phyloP scores from a whole-genome alignment of 2,888 invertebrate species.

The Teleogryllus oceanicus region DNA sequence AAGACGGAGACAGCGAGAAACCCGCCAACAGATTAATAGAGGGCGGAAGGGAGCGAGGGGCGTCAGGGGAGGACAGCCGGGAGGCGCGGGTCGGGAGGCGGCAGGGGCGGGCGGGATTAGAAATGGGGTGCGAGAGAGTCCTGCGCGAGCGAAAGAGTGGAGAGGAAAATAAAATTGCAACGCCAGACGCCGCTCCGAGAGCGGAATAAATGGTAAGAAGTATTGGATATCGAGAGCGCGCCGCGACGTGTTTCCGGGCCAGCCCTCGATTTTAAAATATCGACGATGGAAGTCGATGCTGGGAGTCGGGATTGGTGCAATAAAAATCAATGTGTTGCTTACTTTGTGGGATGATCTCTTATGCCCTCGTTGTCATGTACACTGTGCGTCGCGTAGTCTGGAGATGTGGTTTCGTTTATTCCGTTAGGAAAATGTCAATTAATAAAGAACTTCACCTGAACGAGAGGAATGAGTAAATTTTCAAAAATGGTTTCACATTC shows the following conservation, averaged over 20 bases:
- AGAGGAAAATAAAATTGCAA: slow-evolving; percentile 27
- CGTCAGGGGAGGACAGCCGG: too few species aligned
- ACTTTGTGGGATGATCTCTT: too few species aligned
- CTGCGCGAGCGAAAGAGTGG: not conserved
- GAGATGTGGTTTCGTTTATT: too few species aligned
- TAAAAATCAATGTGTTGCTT: not conserved
- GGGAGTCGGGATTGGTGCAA: not conserved
- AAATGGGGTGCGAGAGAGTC: too few species aligned
- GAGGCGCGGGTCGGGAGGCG: too few species aligned
- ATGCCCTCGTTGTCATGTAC: too few species aligned
- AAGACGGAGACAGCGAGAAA: slow-evolving; percentile 8
- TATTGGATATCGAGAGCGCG: not conserved
- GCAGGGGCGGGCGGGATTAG: too few species aligned
- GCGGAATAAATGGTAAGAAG: not conserved
- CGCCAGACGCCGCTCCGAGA: slow-evolving; percentile 21
- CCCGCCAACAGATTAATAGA: slow-evolving; percentile 28
- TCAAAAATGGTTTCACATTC: too few species aligned
- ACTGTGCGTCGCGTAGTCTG: too few species aligned
- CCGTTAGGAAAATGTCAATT: too few species aligned
- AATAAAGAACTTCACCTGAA: too few species aligned
- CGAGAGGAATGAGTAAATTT: too few species aligned
- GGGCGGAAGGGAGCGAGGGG: not conserved
- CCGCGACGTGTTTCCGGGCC: not conserved
- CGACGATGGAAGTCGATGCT: not conserved
- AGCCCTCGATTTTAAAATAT: not conserved